Conservation (phyloP, 1,140 invertebrate species). For the Heliconius hewitsoni region DNA sequence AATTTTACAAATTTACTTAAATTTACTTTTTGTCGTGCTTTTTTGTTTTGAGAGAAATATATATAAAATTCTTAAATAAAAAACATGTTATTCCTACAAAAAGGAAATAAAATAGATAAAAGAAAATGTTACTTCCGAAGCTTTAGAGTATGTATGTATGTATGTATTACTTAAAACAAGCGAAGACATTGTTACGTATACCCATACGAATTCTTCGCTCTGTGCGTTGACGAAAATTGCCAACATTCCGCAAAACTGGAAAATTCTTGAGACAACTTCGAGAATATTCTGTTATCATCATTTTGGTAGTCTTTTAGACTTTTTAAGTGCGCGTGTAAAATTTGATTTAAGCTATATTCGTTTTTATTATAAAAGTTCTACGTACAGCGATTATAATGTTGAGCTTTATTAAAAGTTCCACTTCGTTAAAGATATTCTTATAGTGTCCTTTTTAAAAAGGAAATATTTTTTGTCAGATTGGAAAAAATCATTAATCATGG, state of each 20-base stretch:
- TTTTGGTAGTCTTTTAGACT: conserved; percentile 31
- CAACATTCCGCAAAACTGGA: conserved; percentile 32
- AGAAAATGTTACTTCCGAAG: background rate
- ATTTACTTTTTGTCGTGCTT: too few species aligned
- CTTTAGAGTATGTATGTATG: background rate
- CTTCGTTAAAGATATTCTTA: background rate
- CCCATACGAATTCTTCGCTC: conserved; percentile 17
- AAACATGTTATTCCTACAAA: background rate
- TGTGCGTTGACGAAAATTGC: conserved; percentile 27
- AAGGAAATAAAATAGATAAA: background rate
- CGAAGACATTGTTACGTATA: conserved; percentile 11
- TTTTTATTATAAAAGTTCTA: conserved; percentile 22
- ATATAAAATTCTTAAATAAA: too few species aligned
- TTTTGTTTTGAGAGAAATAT: too few species aligned
- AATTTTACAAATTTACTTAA: too few species aligned
- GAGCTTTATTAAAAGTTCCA: conserved; percentile 26
- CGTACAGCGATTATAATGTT: background rate
- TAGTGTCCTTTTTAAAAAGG: background rate
- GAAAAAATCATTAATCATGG: too few species aligned
- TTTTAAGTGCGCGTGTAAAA: conserved; percentile 32
- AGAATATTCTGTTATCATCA: conserved; percentile 31
- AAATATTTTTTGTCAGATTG: too few species aligned
- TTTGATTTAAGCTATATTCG: conserved; percentile 15
- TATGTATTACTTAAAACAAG: conserved; percentile 10
- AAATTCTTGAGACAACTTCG: conserved; percentile 31